Conservation (phyloP, 2,797 vertebrate genomes). For the Gephyroberyx darwinii region DNA sequence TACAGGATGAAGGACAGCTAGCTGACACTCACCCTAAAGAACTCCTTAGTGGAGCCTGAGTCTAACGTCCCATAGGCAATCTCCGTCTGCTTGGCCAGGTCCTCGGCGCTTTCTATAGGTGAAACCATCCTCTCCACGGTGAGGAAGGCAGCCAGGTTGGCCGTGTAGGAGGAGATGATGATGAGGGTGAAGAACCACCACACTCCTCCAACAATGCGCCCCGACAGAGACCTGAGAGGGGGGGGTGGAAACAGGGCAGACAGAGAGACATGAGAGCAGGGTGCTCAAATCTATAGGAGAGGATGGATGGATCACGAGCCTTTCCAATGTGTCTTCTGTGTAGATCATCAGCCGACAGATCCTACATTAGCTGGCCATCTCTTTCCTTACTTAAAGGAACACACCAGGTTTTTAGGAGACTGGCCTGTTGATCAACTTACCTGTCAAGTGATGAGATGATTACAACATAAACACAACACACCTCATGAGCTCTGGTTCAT, state of each 20-base stretch:
- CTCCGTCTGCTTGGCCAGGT: slow-evolving; percentile 98
- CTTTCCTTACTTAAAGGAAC: background rate
- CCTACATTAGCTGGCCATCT: background rate
- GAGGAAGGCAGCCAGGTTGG: slow-evolving; percentile 98
- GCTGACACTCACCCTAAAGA: slow-evolving; percentile 92
- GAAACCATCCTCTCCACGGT: slow-evolving; percentile 99
- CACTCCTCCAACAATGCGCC: slow-evolving; percentile 96
- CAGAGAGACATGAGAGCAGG: slow-evolving; percentile 44
- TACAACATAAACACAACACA: too few relatives aligned
- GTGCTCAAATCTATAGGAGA: slow-evolving; percentile 24
- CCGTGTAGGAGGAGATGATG: slow-evolving; percentile 99
- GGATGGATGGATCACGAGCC: background rate
- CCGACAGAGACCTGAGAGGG: slow-evolving; percentile 90
- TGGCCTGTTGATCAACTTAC: too few relatives aligned
- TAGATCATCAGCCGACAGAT: background rate
- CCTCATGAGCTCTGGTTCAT: too few relatives aligned
- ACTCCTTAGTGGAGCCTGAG: slow-evolving; percentile 99
- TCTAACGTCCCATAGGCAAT: slow-evolving; percentile 99
- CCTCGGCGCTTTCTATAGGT: slow-evolving; percentile 97
- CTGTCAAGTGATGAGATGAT: too few relatives aligned
- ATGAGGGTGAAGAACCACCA: slow-evolving; percentile 99
- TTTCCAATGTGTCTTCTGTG: background rate
- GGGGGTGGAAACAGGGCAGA: slow-evolving; percentile 35
- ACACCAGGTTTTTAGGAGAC: background rate
- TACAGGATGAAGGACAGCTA: slow-evolving; percentile 22